phyloP scores from a whole-genome alignment of 2,797 vertebrate genomes.

The Balearica regulorum region DNA sequence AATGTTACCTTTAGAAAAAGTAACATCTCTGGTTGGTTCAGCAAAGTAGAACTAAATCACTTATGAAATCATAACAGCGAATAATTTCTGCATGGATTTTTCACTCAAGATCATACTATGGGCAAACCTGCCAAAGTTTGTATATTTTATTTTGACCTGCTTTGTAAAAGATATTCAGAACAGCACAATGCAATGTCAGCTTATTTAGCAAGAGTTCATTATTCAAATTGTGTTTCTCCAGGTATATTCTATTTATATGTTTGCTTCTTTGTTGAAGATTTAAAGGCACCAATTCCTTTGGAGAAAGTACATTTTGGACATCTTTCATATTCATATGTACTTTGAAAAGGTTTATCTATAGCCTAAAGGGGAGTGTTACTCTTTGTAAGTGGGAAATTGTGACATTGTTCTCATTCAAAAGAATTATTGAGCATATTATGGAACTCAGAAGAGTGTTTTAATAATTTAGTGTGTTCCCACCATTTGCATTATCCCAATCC shows the following conservation, averaged over 20 bases:
- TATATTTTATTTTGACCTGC: background rate
- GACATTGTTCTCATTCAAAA: background rate
- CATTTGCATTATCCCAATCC: background rate
- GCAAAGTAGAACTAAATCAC: background rate
- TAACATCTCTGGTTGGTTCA: background rate
- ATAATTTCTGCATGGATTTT: constrained; percentile 8
- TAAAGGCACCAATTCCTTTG: background rate
- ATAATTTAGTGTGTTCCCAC: background rate
- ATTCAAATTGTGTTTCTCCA: constrained; percentile 34
- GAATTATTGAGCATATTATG: background rate
- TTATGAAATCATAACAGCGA: background rate
- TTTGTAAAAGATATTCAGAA: constrained; percentile 32
- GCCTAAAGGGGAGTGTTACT: background rate
- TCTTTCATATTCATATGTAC: background rate
- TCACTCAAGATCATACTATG: background rate
- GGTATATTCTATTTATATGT: constrained; percentile 14
- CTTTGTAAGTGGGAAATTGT: background rate
- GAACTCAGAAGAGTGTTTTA: background rate
- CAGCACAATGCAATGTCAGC: background rate
- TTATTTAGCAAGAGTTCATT: constrained; percentile 25
- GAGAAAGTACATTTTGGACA: background rate
- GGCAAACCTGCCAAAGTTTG: background rate
- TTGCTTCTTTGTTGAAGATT: constrained; percentile 29
- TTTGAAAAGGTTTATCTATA: background rate
- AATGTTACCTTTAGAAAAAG: background rate